These are phyloP conservation scores for Sarcophaga caerulescens DNA, from an alignment of 2,888 invertebrate genomes.

Conservation along the genomic window DNA sequence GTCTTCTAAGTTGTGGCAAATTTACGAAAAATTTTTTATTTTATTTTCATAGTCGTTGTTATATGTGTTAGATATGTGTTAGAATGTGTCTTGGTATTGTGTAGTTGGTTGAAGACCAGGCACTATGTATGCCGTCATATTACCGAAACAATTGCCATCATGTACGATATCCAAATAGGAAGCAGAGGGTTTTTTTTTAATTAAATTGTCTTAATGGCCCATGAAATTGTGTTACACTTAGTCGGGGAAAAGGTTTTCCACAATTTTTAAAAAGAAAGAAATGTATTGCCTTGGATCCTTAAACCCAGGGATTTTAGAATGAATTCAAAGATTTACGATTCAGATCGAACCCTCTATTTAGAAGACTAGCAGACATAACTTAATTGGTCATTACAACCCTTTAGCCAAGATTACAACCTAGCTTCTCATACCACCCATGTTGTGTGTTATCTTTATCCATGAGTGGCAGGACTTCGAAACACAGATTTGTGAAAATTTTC, in stretches of 20 bases:
- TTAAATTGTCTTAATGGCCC: conserved; percentile 13
- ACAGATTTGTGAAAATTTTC: too few species aligned
- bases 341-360: too few species aligned
- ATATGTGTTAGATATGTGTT: background rate
- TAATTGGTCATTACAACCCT: too few species aligned
- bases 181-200: background rate
- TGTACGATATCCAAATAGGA: background rate
- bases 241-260: background rate
- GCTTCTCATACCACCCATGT: too few species aligned
- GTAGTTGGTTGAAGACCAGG: conserved; percentile 8
- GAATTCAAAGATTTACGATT: too few species aligned
- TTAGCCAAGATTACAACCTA: too few species aligned
- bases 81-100: background rate
- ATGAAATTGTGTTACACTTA: background rate
- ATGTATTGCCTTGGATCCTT: too few species aligned
- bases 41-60: background rate
- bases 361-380: too few species aligned
- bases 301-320: too few species aligned
- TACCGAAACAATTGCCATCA: conserved; percentile 5
- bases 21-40: conserved; percentile 17
- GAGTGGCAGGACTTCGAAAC: too few species aligned
- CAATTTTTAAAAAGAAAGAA: background rate
- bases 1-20: conserved; percentile 31
- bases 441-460: too few species aligned
- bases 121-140: background rate